Conservation (phyloP, 2,797 vertebrate species). For the Rallus crepitans region DNA sequence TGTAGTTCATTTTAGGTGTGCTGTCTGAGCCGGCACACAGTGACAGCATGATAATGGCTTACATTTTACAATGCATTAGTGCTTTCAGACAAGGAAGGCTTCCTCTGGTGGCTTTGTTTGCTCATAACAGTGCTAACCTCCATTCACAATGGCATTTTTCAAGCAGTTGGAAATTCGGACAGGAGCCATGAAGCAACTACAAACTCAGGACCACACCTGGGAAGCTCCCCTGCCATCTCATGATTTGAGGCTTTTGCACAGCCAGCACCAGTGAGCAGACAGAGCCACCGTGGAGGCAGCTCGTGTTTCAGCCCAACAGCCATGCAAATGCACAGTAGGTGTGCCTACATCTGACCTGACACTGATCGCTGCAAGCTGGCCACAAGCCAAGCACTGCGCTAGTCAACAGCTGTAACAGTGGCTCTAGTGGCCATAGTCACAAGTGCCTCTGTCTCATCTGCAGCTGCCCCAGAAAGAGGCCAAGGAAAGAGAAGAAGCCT, state of each 20-base stretch:
- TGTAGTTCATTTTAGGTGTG: not conserved
- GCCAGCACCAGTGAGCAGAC: not conserved
- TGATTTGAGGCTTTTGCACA: not conserved
- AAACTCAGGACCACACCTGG: not conserved
- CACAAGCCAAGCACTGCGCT: not conserved
- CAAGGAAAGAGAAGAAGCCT: not conserved
- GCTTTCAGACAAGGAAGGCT: not conserved
- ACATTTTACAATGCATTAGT: not conserved
- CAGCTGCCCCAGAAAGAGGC: not conserved
- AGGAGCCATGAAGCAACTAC: not conserved
- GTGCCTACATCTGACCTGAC: rapidly evolving
- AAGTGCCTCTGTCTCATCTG: not conserved
- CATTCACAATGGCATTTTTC: not conserved
- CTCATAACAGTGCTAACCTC: not conserved
- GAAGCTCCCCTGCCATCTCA: not conserved
- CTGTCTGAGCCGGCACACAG: not conserved
- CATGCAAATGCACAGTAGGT: rapidly evolving
- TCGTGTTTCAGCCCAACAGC: not conserved
- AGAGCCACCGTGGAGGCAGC: not conserved
- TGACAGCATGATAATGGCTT: not conserved
- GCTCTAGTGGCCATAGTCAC: not conserved
- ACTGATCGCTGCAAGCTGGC: not conserved
- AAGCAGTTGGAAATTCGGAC: not conserved
- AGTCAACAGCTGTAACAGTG: not conserved
- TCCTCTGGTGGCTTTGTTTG: not conserved